Evolutionary conservation across 1,140 invertebrate species (phyloP).

Genomic region (Laodelphax striatellus): DNA sequence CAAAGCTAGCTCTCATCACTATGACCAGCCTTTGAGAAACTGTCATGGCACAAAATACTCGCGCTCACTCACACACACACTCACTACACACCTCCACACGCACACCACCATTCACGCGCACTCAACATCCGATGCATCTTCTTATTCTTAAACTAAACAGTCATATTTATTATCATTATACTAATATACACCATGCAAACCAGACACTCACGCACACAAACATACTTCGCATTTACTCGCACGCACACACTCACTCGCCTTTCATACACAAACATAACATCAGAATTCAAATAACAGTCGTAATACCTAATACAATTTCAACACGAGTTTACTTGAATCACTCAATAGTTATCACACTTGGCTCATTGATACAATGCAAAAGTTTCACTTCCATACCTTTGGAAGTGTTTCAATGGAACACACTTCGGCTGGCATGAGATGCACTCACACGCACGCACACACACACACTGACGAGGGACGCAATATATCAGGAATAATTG

Average conservation of each 20-base stretch:
- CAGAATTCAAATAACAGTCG: conserved; percentile 15
- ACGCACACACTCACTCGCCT: conserved; percentile 6
- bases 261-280: conserved; percentile 3
- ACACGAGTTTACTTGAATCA: conserved; percentile 16
- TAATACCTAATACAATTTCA: conserved; percentile 17
- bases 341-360: conserved; percentile 1
- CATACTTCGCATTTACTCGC: background rate
- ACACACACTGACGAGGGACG: conserved; percentile 20
- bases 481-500: conserved; percentile 22
- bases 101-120: background rate
- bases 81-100: background rate
- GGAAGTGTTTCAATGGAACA: conserved; percentile 20
- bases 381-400: conserved; percentile 22
- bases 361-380: conserved; percentile 24
- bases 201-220: too few relatives aligned
- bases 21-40: conserved; percentile 14
- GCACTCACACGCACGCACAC: conserved; percentile 16
- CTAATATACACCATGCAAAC: too few relatives aligned
- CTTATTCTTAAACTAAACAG: too few relatives aligned
- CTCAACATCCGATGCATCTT: too few relatives aligned
- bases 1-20: conserved; percentile 3
- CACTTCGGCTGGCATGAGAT: conserved; percentile 23
- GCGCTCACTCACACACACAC: conserved; percentile 6
- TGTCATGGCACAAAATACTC: conserved; percentile 14
- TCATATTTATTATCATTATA: too few relatives aligned